These are phyloP conservation scores for Saccopteryx bilineata DNA, from an alignment of 2,113 vertebrate genomes.

Conservation along the genomic window DNA sequence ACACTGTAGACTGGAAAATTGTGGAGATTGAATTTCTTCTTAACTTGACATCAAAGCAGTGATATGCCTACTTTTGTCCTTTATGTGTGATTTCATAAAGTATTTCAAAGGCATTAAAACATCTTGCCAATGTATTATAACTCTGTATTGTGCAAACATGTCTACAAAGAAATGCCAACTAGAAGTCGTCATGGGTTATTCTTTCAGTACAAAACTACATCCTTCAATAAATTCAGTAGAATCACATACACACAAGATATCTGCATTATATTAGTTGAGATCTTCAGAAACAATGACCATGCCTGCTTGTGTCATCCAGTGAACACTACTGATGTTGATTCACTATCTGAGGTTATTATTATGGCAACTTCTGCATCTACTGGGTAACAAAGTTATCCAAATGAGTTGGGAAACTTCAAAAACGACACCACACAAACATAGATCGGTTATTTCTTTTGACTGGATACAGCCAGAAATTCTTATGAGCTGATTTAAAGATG, in stretches of 20 bases:
- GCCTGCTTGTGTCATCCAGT: neutral
- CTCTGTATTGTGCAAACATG: slow-evolving; percentile 71
- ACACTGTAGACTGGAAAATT: slow-evolving; percentile 55
- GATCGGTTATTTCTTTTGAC: slow-evolving; percentile 35
- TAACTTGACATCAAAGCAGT: slow-evolving; percentile 52
- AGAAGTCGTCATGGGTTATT: slow-evolving; percentile 68
- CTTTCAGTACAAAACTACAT: slow-evolving; percentile 61
- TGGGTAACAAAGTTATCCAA: neutral
- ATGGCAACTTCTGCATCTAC: neutral
- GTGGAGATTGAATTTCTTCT: slow-evolving; percentile 56
- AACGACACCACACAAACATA: neutral
- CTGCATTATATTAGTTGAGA: neutral
- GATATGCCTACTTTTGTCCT: slow-evolving; percentile 66
- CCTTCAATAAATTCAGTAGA: slow-evolving; percentile 41
- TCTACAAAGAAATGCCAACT: slow-evolving; percentile 60
- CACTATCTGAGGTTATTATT: neutral
- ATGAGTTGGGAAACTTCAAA: slow-evolving; percentile 34
- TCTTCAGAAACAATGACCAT: slow-evolving; percentile 13
- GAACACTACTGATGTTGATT: neutral
- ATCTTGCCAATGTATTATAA: slow-evolving; percentile 57
- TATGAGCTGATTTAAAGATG: neutral
- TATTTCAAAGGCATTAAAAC: slow-evolving; percentile 67
- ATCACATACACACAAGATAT: neutral
- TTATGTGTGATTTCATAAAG: slow-evolving; percentile 74
- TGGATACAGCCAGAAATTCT: neutral